Evolutionary conservation across 1,140 invertebrate species (phyloP), one percentile per base, ranked within the genome.

Genomic region (Drosophila bocki): DNA sequence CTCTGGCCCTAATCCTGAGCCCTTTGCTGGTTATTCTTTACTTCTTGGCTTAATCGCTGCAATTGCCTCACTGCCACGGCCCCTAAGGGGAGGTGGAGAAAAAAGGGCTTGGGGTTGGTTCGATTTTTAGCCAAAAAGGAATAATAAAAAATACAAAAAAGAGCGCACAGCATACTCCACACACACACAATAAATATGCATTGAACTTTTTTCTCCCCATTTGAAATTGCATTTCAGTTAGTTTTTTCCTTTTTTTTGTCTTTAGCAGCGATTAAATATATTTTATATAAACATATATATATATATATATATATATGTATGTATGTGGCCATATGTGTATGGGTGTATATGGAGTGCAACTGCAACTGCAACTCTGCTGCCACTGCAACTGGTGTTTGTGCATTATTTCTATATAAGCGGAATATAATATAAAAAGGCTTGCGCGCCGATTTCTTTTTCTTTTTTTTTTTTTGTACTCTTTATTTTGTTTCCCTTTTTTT

Each of bases 331-430:
- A 42, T 29, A 11, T 32, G 29, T 35, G 3, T 7, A 1, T 17
- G 3, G 29, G 50, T 33, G 29, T 53, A 33, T 13, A 19, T 51
- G 48, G 29, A 53, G 11, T 54, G 50, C 29, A 53, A 53, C 32
- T 54, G 51, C 51, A 54, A 54, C 54, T 54, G 71, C 64, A 44
- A 57, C 44, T 44, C 51, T 51, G 67, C 48, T 51, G 67, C 48
- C 17, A 45, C 44, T 45, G 80, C 85, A 91, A 91, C 90, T 86
- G 82, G 85, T 83, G 90, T 91, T 91, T 91, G 76, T 77, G 82
- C 69, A 84, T 80, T 77, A 84, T 82, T 83, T 86, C 80, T 74
- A 69, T 72, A 72, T 80, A 80, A 75, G 22, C 54, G 63, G 26
- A 63, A 80, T 71, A 78, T 78, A 71, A 78, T 78, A 78, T 78